Evolutionary conservation across 1,140 invertebrate species (phyloP), one percentile per base, ranked within the genome.

Genomic region (Megalopta genalis): DNA sequence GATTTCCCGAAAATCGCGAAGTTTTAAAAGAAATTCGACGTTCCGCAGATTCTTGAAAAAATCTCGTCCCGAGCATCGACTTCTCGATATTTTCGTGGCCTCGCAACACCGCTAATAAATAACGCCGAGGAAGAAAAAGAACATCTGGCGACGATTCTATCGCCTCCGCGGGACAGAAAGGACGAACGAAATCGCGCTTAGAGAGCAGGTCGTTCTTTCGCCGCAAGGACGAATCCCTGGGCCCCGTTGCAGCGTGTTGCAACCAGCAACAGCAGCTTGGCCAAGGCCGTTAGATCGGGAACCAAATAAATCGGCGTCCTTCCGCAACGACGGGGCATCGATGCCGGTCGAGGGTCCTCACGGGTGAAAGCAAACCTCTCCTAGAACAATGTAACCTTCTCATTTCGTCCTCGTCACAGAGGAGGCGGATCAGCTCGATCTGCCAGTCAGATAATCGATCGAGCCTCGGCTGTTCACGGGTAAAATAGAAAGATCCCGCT

Each of bases 341-440:
- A 89, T 89, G 80, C 78, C 73, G 84, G 87, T 87, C 86, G 69
- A 67, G 6, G 12, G 0, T 52, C 75, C 39, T 46, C 25, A 27
- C 69, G 42, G 75, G 32, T 60, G 32, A 37, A 82, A 78, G 62
- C 54, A n/a, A 21, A 63, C 39, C 46, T 23, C 64, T 21, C 32
- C 32, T 57, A 65, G 42, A 83, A 90, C 87, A 89, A 90, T 89
- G 82, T 72, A 52, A n/a, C 21, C 68, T 80, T 78, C 71, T 84
- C 77, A 82, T 86, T 85, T 88, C 68, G 32, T 63, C 81, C 80
- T 85, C 70, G 70, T 80, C 77, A 52, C 10, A 71, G 82, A 79
- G n/a, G n/a, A n/a, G n/a, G n/a, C n/a, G n/a, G n/a, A n/a, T 78
- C 42, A 12, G 64, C 52, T 70, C 71, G 57, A 80, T 80, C 83